phyloP scores from a whole-genome alignment of 2,113 vertebrate species.

The Ginglymostoma cirratum region DNA sequence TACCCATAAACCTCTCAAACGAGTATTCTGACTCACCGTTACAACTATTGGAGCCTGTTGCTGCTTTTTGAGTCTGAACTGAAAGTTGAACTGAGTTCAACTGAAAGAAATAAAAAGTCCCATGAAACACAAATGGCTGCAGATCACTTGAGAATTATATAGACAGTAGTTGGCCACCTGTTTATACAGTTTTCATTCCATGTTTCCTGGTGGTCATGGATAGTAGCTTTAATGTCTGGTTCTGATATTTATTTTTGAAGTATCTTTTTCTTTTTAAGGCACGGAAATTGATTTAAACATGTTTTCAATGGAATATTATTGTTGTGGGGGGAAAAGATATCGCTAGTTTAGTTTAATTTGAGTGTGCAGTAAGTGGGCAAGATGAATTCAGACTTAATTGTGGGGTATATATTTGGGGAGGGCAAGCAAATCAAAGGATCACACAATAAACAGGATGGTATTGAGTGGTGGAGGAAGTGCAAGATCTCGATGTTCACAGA shows the following conservation, averaged over 20 bases:
- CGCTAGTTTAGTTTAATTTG: too few species aligned
- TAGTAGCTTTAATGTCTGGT: not conserved
- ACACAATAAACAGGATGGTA: too few species aligned
- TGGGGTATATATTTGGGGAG: too few species aligned
- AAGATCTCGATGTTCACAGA: too few species aligned
- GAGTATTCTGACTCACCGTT: too few species aligned
- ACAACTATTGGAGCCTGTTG: not conserved
- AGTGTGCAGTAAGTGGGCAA: too few species aligned
- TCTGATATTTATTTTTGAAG: not conserved
- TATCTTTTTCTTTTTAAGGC: not conserved
- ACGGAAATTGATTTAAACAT: not conserved
- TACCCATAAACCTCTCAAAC: not conserved
- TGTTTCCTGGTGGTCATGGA: not conserved
- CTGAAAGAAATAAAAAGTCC: not conserved
- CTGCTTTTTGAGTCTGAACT: not conserved
- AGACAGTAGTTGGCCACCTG: not conserved
- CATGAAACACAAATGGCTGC: not conserved
- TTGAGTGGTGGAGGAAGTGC: too few species aligned
- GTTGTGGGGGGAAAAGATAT: not conserved
- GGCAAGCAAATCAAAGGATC: too few species aligned
- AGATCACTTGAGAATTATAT: not conserved
- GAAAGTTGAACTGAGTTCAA: too few species aligned
- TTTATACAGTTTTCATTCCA: not conserved
- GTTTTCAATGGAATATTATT: not conserved
- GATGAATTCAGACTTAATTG: too few species aligned